phyloP scores from a whole-genome alignment of 2,888 invertebrate genomes.

The Xylophagus ater region DNA sequence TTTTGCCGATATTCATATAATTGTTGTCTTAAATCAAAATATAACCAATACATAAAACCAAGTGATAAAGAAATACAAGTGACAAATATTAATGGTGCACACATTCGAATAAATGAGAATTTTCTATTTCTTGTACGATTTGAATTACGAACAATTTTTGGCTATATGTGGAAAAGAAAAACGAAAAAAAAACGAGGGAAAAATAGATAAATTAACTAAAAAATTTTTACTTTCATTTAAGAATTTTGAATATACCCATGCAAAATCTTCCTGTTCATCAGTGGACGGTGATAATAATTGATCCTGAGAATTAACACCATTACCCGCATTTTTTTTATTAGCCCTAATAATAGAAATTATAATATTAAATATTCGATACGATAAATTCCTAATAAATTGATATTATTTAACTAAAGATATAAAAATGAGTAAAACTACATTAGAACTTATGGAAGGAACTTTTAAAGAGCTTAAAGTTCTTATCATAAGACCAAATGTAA shows the following conservation, averaged over 20 bases:
- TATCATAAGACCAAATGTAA: too few relatives aligned
- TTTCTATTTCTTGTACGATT: conserved; percentile 30
- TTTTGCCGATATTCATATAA: conserved; percentile 35
- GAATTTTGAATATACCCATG: conserved; percentile 28
- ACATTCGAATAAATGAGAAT: conserved; percentile 29
- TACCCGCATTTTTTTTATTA: conserved; percentile 19
- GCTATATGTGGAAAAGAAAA: conserved; percentile 20
- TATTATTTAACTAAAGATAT: too few relatives aligned
- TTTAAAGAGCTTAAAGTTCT: too few relatives aligned
- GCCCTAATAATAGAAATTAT: conserved; percentile 13
- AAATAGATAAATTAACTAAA: conserved; percentile 5
- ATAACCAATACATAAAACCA: conserved; percentile 35
- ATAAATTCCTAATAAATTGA: too few relatives aligned
- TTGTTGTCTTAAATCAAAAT: conserved; percentile 36
- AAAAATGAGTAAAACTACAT: too few relatives aligned
- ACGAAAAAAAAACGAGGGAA: conserved; percentile 5
- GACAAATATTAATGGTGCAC: conserved; percentile 31
- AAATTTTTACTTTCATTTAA: conserved; percentile 4
- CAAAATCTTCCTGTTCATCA: conserved; percentile 46
- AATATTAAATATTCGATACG: too few relatives aligned
- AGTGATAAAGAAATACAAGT: conserved; percentile 28
- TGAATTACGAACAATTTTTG: conserved; percentile 24
- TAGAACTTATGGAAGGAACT: too few relatives aligned
- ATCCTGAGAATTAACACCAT: conserved; percentile 44
- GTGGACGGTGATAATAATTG: conserved; percentile 53